Evolutionary conservation across 1,140 invertebrate genomes (phyloP), one percentile per base, ranked within the genome.

Genomic region (Zaprionus camerounensis): DNA sequence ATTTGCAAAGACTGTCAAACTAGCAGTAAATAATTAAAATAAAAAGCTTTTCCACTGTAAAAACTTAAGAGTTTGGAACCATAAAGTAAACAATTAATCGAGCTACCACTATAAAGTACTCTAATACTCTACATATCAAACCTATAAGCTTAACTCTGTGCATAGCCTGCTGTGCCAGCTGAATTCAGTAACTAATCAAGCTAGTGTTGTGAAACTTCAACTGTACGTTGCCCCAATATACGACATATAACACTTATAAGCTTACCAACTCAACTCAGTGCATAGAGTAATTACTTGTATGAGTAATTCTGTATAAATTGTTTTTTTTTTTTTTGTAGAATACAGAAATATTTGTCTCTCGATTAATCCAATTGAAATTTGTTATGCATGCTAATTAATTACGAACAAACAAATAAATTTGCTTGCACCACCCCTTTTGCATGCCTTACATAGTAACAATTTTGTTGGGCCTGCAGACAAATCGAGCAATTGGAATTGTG

Each of bases 321-420:
- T 22, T 51, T 22, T 17, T 6, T 17, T 7, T 22, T 41, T 17
- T 44, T 44, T 9, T 44, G 15, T 12, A 9, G 15, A n/a, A 41
- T 13, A 38, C 36, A 38, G 36, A 49, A 17, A 11, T 24, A 51
- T 51, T 24, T 51, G 46, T 51, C 46, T 51, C 20, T 51, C 20
- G 46, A 51, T 51, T 51, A 51, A 24, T 51, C 46, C 46, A 51
- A 51, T 51, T 24, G 46, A 51, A 51, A 51, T 51, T 51, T 51
- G 46, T 51, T 22, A 51, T 49, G 46, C 46, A 49, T 51, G 46
- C 46, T 51, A 51, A 51, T 51, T 51, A 51, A 51, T 51, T 51
- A 51, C 12, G 46, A 13, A 0, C 4, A 51, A 24, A 51, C 46
- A 51, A 51, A 51, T 51, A 51, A 46, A 46, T 49, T 49, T 49